Conservation (phyloP, 2,888 invertebrate species). For the Danaus chrysippus region DNA sequence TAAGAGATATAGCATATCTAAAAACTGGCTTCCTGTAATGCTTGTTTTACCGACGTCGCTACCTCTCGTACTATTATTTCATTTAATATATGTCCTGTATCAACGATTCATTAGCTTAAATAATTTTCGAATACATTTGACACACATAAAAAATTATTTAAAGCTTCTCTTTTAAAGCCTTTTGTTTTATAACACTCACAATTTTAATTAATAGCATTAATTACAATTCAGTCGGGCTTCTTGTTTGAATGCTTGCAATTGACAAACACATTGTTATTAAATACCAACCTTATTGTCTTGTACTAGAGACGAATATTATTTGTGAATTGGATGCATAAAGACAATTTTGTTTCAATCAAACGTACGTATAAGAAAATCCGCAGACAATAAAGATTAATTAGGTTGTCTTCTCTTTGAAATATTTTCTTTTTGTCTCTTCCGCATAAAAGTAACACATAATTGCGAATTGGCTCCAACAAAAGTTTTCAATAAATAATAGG, state of each 20-base stretch:
- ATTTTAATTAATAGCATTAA: slow-evolving; percentile 56
- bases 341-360: slow-evolving; percentile 57
- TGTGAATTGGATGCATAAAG: slow-evolving; percentile 24
- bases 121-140: neutral
- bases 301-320: neutral
- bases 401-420: slow-evolving; percentile 46
- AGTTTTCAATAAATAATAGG: neutral
- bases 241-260: slow-evolving; percentile 30
- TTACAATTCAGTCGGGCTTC: slow-evolving; percentile 41
- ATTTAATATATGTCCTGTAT: too few species aligned
- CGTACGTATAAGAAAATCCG: slow-evolving; percentile 54
- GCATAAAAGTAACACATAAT: neutral
- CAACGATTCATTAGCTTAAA: too few species aligned
- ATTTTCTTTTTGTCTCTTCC: slow-evolving; percentile 31
- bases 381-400: slow-evolving; percentile 60
- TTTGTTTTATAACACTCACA: slow-evolving; percentile 36
- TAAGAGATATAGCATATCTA: too few species aligned
- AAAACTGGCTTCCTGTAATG: too few species aligned
- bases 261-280: slow-evolving; percentile 4
- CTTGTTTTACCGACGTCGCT: too few species aligned
- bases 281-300: neutral
- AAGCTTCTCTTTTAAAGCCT: slow-evolving; percentile 3
- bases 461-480: neutral
- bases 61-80: too few species aligned
- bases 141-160: neutral